Conservation (phyloP, 2,113 vertebrate genomes). For the Ursus arctos region DNA sequence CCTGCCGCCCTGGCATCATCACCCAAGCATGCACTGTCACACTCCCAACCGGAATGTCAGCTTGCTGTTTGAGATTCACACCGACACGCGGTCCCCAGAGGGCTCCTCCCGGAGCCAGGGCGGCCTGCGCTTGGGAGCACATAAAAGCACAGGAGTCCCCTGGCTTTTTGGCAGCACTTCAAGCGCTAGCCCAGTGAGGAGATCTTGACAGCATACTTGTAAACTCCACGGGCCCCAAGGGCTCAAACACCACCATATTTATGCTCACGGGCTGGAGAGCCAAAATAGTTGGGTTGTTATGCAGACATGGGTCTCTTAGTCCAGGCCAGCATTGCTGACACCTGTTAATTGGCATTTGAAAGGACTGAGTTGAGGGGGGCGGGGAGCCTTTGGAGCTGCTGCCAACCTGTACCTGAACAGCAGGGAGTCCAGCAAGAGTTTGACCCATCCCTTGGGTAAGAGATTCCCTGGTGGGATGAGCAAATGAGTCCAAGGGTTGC, state of each 20-base stretch:
- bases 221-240: conserved; percentile 90
- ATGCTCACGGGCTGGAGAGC: conserved; percentile 84
- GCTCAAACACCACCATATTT: conserved; percentile 91
- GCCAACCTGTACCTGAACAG: conserved; percentile 76
- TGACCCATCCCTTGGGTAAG: neutral
- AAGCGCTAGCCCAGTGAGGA: conserved; percentile 88
- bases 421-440: neutral
- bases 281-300: conserved; percentile 87
- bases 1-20: conserved; percentile 91
- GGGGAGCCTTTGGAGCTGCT: conserved; percentile 31
- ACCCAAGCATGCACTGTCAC: conserved; percentile 88
- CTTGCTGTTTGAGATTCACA: conserved; percentile 90
- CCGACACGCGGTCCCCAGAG: conserved; percentile 88
- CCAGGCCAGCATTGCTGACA: conserved; percentile 87
- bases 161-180: conserved; percentile 90
- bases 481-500: neutral
- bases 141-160: conserved; percentile 90
- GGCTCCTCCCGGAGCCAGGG: conserved; percentile 86
- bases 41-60: conserved; percentile 89
- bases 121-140: conserved; percentile 88
- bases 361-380: conserved; percentile 73
- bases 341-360: conserved; percentile 91
- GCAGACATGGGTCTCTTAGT: conserved; percentile 84
- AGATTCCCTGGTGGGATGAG: neutral
- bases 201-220: conserved; percentile 92